Evolutionary conservation across 1,140 invertebrate genomes (phyloP), one percentile per base, ranked within the genome.

Genomic region (Archivesica marissinica): DNA sequence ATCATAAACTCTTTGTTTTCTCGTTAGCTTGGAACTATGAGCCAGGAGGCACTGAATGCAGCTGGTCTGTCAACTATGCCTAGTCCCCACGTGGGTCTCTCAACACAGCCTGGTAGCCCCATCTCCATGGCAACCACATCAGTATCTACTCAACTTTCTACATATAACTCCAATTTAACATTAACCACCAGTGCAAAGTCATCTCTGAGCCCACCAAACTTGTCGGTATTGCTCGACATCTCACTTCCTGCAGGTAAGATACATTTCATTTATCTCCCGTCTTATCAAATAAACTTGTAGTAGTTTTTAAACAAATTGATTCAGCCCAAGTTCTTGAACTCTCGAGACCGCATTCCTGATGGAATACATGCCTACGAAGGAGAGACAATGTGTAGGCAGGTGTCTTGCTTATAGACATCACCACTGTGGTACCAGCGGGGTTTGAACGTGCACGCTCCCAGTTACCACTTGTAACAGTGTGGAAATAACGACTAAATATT

Each of bases 201-300:
- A 15, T 61, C 82, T 47, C n/a, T 75, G 9, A 59, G 47, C 54
- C 82, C 82, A 35, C 82, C 82, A 30, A 85, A 85, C 38, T 25
- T 85, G 6, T 85, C 82, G 11, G n/a, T 41, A 38, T 39, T 85
- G 9, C 41, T 85, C 11, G 82, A 85, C 50, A 77, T 85, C 9
- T 85, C 82, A 61, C 25, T 85, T 9, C 47, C 82, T 39, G 30
- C 82, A 85, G 82, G 70, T 85, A 68, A 23, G 41, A n/a, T 50
- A 70, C 7, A 54, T 6, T n/a, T 9, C 41, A n/a, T n/a, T n/a
- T n/a, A n/a, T n/a, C n/a, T n/a, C n/a, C n/a, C n/a, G n/a, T n/a
- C n/a, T n/a, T n/a, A n/a, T n/a, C n/a, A n/a, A n/a, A n/a, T n/a
- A n/a, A n/a, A n/a, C n/a, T n/a, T n/a, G n/a, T n/a, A n/a, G n/a